Evolutionary conservation across 2,888 invertebrate genomes (phyloP).

Genomic region (Koerneria pararmatus): DNA sequence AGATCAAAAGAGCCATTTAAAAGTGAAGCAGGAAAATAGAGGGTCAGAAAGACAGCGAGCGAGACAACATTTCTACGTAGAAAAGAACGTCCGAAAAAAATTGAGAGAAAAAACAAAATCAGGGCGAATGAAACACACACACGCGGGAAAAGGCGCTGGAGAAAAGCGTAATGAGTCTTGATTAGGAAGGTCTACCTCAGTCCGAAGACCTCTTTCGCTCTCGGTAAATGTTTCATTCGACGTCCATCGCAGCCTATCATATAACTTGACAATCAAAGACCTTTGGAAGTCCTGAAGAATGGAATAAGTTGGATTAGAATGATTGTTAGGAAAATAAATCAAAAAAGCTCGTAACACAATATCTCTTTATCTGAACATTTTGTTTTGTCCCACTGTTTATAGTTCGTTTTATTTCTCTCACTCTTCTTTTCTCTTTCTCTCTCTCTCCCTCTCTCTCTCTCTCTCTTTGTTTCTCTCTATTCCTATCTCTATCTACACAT

Average conservation of each 20-base stretch:
- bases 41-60: neutral
- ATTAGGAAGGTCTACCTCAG: no score
- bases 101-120: no score
- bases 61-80: neutral
- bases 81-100: neutral
- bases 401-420: neutral
- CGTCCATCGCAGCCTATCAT: conserved; percentile 43
- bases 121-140: no score
- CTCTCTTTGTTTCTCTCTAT: neutral
- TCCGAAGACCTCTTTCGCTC: conserved; percentile 1
- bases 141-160: no score
- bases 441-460: neutral
- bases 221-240: conserved; percentile 26
- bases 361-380: neutral
- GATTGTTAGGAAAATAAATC: no score
- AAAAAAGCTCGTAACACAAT: neutral
- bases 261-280: conserved; percentile 27
- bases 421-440: neutral
- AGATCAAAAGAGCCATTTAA: neutral
- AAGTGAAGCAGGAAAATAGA: neutral
- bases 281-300: conserved; percentile 34
- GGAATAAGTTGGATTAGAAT: neutral
- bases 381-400: neutral
- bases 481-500: neutral
- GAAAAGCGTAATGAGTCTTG: no score